Evolutionary conservation across 2,888 invertebrate species (phyloP).

Genomic region (Cephus nigrinus): DNA sequence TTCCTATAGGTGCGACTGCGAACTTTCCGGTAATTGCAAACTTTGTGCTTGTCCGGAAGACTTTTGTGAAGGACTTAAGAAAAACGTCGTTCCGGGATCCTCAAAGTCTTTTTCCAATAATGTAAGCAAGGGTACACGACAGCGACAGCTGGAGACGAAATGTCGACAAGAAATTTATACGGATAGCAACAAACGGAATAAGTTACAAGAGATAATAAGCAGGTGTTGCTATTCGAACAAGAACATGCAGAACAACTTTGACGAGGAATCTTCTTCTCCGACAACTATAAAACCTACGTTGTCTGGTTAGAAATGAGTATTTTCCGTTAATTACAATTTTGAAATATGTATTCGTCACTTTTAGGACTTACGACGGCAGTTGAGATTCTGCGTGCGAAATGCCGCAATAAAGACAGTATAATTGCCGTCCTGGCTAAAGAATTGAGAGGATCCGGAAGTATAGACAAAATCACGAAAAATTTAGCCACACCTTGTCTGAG

Average conservation of each 20-base stretch:
- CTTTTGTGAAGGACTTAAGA: background rate
- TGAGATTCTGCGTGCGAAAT: conserved; percentile 32
- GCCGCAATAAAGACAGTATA: conserved; percentile 35
- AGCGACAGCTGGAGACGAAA: conserved; percentile 1
- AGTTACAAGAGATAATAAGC: conserved; percentile 23
- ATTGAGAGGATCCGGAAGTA: conserved; percentile 26
- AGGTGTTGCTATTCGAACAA: conserved; percentile 21
- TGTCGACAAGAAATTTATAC: conserved; percentile 24
- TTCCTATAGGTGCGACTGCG: background rate
- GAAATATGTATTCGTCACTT: background rate
- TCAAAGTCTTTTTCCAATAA: background rate
- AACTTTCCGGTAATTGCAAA: background rate
- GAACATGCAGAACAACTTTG: background rate
- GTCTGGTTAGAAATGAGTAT: conserved; percentile 18
- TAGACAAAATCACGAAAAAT: conserved; percentile 28
- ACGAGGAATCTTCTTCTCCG: conserved; percentile 14
- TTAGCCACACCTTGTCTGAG: conserved; percentile 27
- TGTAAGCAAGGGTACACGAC: background rate
- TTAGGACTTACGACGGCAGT: conserved; percentile 30
- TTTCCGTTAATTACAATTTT: background rate
- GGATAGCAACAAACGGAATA: conserved; percentile 27
- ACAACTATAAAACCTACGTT: conserved; percentile 21
- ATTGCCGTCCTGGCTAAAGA: conserved; percentile 32
- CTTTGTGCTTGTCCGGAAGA: background rate
- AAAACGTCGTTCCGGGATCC: background rate